Base-by-base conservation (phyloP, 2,797 vertebrate genomes). In the Poeciliopsis infans region DNA sequence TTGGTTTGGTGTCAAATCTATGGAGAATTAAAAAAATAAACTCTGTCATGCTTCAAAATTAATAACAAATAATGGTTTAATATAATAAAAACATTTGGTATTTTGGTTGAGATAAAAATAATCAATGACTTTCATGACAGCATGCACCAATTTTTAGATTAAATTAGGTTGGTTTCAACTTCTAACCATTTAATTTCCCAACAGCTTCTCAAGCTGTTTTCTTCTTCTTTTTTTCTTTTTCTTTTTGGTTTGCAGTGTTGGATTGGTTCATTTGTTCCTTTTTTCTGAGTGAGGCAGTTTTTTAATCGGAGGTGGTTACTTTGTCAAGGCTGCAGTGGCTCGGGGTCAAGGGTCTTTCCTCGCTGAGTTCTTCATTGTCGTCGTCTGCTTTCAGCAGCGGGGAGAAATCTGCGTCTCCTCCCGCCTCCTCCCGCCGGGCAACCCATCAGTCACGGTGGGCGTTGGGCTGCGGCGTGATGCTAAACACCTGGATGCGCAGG, bases 401-500 rank as follows among this genome's bases (percentile, higher is more conserved):
- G 87, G 86, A 75, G 83, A 92, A 79, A n/a, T 93, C 93, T 57
- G 90, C 51, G 36, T 87, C 92, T 57, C 90, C 88, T 93, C 92
- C 95, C 94, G 76, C 90, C 95, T 97, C 94, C 96, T 97, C 96
- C 96, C 94, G 96, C 97, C 96, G 94, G 96, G 94, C 96, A 97
- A 96, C 89, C 93, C 92, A 95, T 98, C 97, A 98, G 95, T 99
- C 97, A 87, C 91, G 96, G 94, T 97, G 96, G 86, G 88, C 75
- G 88, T 96, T 92, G 95, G 96, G 94, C 89, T 95, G 96, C 87
- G 92, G 89, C 81, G 96, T 95, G 94, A 97, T 98, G 96, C 97
- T 97, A 96, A 99, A 99, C 90, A 99, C 96, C 36, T 64, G 92
- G 94, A 99, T 97, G 93, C 94, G 96, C 89, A 99, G 96, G 92